Evolutionary conservation across 2,797 vertebrate genomes (phyloP).

Genomic region (Iguana delicatissima): DNA sequence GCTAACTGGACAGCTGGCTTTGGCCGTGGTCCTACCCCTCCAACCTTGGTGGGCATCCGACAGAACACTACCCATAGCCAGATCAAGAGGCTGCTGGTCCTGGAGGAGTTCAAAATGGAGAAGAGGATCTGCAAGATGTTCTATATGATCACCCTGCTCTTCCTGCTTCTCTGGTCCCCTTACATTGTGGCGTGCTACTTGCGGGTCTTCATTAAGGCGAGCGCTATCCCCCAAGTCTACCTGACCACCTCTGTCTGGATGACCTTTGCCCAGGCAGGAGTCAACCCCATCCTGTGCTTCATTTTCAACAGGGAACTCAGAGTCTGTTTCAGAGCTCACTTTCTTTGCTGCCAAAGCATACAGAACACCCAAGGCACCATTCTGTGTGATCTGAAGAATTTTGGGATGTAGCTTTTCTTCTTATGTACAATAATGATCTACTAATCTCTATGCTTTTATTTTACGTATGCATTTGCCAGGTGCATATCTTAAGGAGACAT

Average conservation of each 20-base stretch:
- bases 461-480: constrained; percentile 64
- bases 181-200: constrained; percentile 94
- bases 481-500: constrained; percentile 64
- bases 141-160: constrained; percentile 94
- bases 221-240: constrained; percentile 89
- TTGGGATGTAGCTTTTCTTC: constrained; percentile 76
- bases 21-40: constrained; percentile 94
- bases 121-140: constrained; percentile 97
- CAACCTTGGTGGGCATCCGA: constrained; percentile 94
- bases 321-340: constrained; percentile 88
- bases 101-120: constrained; percentile 97
- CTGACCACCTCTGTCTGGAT: constrained; percentile 95
- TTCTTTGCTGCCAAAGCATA: constrained; percentile 90
- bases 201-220: constrained; percentile 89
- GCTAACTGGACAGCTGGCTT: constrained; percentile 98
- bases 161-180: constrained; percentile 93
- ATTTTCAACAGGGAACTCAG: constrained; percentile 96
- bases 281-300: constrained; percentile 95
- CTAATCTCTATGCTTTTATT: constrained; percentile 56
- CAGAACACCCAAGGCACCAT: constrained; percentile 90
- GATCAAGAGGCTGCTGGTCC: constrained; percentile 91
- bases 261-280: constrained; percentile 94
- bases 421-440: constrained; percentile 44
- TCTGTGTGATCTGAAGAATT: constrained; percentile 85
- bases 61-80: constrained; percentile 86